phyloP scores from a whole-genome alignment of 2,113 vertebrate species.

The Xiphophorus couchianus region DNA sequence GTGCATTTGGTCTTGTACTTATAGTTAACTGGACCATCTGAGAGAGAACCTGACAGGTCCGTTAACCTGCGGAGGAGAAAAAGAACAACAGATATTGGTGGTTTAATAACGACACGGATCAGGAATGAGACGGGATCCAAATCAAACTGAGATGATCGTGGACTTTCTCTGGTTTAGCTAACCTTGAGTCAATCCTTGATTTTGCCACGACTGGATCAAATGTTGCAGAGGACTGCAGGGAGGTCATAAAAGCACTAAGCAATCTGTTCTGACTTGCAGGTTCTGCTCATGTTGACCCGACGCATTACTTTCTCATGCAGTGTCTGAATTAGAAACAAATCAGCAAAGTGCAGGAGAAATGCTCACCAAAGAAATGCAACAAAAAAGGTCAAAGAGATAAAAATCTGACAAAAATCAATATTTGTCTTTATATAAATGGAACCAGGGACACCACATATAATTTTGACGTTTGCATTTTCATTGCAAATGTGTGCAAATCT shows the following conservation, averaged over 20 bases:
- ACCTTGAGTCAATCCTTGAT: background rate
- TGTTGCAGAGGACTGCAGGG: too few species aligned
- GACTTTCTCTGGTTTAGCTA: background rate
- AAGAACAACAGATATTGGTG: background rate
- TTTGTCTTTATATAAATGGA: background rate
- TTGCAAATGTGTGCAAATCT: too few species aligned
- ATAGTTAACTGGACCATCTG: slow-evolving; percentile 96
- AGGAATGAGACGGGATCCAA: background rate
- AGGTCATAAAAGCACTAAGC: background rate
- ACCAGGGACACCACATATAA: background rate
- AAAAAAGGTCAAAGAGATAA: background rate
- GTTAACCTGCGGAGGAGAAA: slow-evolving; percentile 83
- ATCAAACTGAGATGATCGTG: background rate
- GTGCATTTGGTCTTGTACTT: slow-evolving; percentile 99
- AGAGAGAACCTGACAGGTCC: slow-evolving; percentile 93
- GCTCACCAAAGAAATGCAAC: background rate
- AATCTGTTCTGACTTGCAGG: background rate
- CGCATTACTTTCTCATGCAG: background rate
- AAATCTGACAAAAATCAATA: background rate
- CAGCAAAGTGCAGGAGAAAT: background rate
- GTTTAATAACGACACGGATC: background rate
- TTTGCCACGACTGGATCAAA: background rate
- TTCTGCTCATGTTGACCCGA: background rate
- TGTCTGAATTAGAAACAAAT: background rate
- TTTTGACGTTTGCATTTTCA: too few species aligned